Evolutionary conservation across 1,140 invertebrate genomes (phyloP), one percentile per base, ranked within the genome.

Genomic region (Mya arenaria): DNA sequence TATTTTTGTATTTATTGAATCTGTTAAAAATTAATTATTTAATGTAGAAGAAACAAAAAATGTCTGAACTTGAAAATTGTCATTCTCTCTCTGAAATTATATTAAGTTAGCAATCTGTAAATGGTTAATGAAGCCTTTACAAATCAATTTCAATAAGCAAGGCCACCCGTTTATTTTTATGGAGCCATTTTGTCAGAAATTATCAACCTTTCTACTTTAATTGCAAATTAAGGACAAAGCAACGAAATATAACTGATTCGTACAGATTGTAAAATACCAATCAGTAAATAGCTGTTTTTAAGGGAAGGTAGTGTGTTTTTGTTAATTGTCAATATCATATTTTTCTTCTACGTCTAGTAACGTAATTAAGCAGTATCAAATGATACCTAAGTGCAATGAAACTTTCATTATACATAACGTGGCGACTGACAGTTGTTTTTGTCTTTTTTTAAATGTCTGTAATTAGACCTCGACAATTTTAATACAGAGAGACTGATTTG

Each of bases 371-470:
- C 10, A n/a, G 65, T 80, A 69, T 80, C 77, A 37, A 52, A 71
- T 80, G 66, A 71, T 79, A 44, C 4, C 10, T 55, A 17, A 58
- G 41, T 48, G 58, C n/a, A 37, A 37, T 71, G n/a, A 79, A 62
- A 80, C 65, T 69, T 80, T 80, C 66, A 62, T 80, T 71, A 52
- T n/a, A n/a, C n/a, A n/a, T n/a, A n/a, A n/a, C n/a, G n/a, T n/a
- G n/a, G 8, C 15, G 52, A 32, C 56, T 60, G 55, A 60, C 23
- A 32, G 44, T n/a, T 2, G 19, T 80, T 30, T 80, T 71, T 80
- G 62, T 69, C 55, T 71, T 5, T 10, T 69, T 79, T 71, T 48
- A 80, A 62, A 80, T 80, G 19, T 52, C 10, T 10, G 66, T 80
- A 79, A 79, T 80, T 71, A 71, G 48, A 71, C 63, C 66, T 55